phyloP scores from a whole-genome alignment of 2,888 invertebrate genomes.

The Acrobasis repandana region DNA sequence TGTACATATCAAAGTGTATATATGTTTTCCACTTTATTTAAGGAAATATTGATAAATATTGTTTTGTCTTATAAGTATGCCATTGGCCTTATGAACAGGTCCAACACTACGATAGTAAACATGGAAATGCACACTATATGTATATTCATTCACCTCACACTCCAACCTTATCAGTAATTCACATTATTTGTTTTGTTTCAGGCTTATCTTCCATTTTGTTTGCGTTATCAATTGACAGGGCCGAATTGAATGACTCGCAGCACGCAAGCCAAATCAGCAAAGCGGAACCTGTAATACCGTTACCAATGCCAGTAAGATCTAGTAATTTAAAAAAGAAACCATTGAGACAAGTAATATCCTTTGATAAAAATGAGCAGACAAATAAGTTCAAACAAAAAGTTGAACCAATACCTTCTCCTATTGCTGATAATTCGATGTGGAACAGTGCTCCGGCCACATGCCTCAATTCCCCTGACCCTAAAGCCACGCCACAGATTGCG shows the following conservation, averaged over 20 bases:
- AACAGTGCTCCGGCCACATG: constrained; percentile 85
- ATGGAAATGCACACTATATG: neutral
- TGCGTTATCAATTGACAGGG: constrained; percentile 95
- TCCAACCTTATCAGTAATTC: constrained; percentile 5
- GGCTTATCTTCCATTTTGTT: constrained; percentile 95
- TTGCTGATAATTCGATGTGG: constrained; percentile 56
- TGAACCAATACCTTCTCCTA: constrained; percentile 40
- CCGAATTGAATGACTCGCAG: constrained; percentile 87
- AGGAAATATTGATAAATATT: constrained; percentile 2
- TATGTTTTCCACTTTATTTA: neutral
- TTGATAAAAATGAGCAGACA: constrained; percentile 69
- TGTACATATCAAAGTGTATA: constrained; percentile 27
- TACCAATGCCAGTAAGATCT: constrained; percentile 84
- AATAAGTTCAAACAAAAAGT: constrained; percentile 42
- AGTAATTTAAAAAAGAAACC: constrained; percentile 70
- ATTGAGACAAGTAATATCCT: constrained; percentile 76
- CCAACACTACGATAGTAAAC: constrained; percentile 7
- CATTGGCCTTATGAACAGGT: constrained; percentile 1
- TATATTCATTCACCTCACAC: constrained; percentile 27
- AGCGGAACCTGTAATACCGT: constrained; percentile 87
- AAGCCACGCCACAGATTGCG: constrained; percentile 52
- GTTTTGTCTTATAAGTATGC: constrained; percentile 4
- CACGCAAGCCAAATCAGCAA: constrained; percentile 71
- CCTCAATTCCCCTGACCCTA: constrained; percentile 82
- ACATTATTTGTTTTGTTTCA: constrained; percentile 57